phyloP scores from a whole-genome alignment of 2,113 vertebrate genomes.

The Laticauda colubrina region DNA sequence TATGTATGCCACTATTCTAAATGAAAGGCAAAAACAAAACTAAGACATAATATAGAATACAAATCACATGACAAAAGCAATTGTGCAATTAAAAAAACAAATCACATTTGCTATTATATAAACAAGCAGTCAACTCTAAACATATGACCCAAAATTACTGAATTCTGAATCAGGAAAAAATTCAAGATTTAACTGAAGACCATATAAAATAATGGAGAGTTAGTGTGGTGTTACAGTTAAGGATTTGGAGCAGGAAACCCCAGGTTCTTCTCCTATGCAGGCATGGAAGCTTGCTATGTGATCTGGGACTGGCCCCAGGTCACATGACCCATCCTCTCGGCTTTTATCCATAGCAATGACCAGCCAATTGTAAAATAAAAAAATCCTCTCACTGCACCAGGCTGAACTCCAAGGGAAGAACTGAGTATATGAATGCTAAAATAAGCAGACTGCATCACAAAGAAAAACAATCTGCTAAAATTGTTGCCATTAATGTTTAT shows the following conservation, averaged over 20 bases:
- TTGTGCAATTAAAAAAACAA: neutral
- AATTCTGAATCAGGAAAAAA: neutral
- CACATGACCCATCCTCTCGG: neutral
- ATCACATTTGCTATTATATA: neutral
- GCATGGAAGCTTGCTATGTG: neutral
- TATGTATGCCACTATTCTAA: neutral
- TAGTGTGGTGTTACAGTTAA: neutral
- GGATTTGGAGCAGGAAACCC: neutral
- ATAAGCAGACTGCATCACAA: neutral
- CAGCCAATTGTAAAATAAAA: neutral
- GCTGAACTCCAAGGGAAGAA: neutral
- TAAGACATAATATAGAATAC: neutral
- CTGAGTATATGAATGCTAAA: neutral
- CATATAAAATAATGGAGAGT: neutral
- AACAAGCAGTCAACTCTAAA: neutral
- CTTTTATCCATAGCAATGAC: neutral
- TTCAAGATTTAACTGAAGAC: neutral
- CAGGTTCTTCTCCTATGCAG: neutral
- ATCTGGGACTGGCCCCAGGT: no score
- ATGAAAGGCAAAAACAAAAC: neutral
- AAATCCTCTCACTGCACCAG: neutral
- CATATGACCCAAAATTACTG: neutral
- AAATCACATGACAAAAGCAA: neutral
- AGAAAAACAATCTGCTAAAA: neutral
- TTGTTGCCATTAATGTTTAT: neutral